Percentiles rank a stretch among this genome's conserved stretches.
These are phyloP conservation scores for Cyprinodon brontotheroides DNA, from an alignment of 2,113 vertebrate species.

Conservation along the genomic window DNA sequence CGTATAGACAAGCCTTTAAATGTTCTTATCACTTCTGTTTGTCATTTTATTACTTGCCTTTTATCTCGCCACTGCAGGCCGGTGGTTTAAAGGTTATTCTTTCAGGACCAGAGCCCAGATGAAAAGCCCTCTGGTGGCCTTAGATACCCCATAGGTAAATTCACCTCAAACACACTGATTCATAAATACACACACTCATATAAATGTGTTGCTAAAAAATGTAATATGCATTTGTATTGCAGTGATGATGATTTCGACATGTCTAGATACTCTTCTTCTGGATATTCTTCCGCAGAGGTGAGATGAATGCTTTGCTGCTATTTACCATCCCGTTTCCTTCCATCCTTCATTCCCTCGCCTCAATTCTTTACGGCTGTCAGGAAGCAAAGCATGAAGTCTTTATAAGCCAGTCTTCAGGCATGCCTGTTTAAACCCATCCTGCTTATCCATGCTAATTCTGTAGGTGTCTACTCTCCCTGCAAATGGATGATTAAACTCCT, in stretches of 20 bases:
- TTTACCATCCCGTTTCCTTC: background rate
- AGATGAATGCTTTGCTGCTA: conserved; percentile 63
- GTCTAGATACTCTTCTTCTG: conserved; percentile 98
- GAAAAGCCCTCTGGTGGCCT: conserved; percentile 96
- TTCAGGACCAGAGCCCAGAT: conserved; percentile 98
- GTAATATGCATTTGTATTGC: conserved; percentile 48
- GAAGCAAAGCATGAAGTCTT: conserved; percentile 9
- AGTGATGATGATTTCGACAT: conserved; percentile 99
- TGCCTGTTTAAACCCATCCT: conserved; percentile 26
- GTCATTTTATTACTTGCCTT: conserved; percentile 15
- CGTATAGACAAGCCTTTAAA: conserved; percentile 18
- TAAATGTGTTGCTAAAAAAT: background rate
- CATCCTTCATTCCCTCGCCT: background rate
- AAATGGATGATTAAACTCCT: conserved; percentile 8
- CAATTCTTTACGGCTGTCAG: background rate
- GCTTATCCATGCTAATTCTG: conserved; percentile 32
- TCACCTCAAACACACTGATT: background rate
- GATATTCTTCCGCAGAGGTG: conserved; percentile 99
- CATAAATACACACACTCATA: background rate
- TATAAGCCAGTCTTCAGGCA: conserved; percentile 10
- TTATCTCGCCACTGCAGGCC: conserved; percentile 77
- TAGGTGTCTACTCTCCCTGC: background rate
- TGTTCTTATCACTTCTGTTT: conserved; percentile 25
- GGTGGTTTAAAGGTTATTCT: conserved; percentile 97
- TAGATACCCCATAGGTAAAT: conserved; percentile 98